Evolutionary conservation across 2,888 invertebrate species (phyloP).

Genomic region (Troglohyphantes excavatus): DNA sequence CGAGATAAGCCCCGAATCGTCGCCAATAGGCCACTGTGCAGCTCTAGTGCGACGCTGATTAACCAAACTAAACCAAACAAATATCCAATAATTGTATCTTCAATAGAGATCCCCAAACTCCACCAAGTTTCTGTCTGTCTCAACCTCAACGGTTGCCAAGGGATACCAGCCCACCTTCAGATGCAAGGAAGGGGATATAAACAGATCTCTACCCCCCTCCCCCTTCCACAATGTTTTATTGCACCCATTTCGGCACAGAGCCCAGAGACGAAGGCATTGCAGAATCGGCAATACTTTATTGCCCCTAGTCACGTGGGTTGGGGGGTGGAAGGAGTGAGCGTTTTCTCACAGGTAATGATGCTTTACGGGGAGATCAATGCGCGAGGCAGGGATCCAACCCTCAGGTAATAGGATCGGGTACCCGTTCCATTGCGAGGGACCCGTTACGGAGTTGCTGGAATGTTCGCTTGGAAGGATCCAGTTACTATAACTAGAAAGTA

Average conservation of each 20-base stretch:
- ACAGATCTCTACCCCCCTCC: neutral
- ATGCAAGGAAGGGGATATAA: too few species aligned
- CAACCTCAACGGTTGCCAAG: slow-evolving; percentile 22
- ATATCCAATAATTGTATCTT: too few species aligned
- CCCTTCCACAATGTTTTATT: slow-evolving; percentile 54
- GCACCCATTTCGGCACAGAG: slow-evolving; percentile 42
- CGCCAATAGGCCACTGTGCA: too few species aligned
- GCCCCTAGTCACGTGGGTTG: slow-evolving; percentile 35
- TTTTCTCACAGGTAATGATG: slow-evolving; percentile 61
- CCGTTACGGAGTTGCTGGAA: too few species aligned
- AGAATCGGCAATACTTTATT: slow-evolving; percentile 59
- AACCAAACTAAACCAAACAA: too few species aligned
- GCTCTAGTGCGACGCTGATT: too few species aligned
- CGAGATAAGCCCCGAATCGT: too few species aligned
- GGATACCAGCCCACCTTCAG: neutral
- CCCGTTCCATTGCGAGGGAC: too few species aligned
- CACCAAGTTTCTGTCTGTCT: slow-evolving; percentile 4
- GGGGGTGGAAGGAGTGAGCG: neutral
- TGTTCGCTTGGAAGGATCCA: neutral
- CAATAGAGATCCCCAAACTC: too few species aligned
- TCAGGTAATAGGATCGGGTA: neutral
- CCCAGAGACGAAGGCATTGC: slow-evolving; percentile 46
- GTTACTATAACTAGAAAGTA: slow-evolving; percentile 26
- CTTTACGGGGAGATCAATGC: slow-evolving; percentile 63
- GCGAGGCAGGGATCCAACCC: neutral